These are phyloP conservation scores for Fregata magnificens DNA, from an alignment of 2,113 vertebrate species.

Conservation along the genomic window DNA sequence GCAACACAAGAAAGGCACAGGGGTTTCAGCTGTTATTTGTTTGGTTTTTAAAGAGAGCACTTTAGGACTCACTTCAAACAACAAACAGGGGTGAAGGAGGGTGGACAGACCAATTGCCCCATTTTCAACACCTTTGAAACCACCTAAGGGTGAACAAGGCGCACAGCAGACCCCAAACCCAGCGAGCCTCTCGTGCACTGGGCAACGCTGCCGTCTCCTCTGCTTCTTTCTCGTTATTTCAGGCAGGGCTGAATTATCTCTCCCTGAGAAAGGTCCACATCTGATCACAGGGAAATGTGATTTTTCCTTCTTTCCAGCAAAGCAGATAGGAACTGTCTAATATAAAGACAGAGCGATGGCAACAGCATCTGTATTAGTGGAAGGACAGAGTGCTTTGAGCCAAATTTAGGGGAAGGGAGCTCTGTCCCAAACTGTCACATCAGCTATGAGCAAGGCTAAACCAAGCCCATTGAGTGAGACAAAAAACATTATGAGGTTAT, in stretches of 20 bases:
- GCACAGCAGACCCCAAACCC: background rate
- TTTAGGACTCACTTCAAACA: background rate
- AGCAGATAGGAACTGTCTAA: background rate
- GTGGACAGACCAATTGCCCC: fast-evolving
- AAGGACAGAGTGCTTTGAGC: background rate
- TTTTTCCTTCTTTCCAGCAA: background rate
- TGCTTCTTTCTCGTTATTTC: background rate
- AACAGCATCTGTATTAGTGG: background rate
- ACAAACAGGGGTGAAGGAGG: background rate
- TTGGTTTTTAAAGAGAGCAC: background rate
- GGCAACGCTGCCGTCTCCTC: fast-evolving
- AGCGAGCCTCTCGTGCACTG: background rate
- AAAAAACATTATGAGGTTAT: background rate
- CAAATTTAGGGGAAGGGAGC: background rate
- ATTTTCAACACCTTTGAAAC: background rate
- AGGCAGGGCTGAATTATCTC: background rate
- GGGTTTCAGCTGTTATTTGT: background rate
- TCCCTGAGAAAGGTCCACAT: background rate
- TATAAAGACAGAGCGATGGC: background rate
- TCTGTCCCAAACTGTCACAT: background rate
- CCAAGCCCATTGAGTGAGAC: fast-evolving
- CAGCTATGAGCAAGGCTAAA: background rate
- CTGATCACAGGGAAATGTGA: fast-evolving
- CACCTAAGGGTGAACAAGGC: fast-evolving
- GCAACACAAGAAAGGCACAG: background rate